Base-by-base conservation (phyloP, 2,888 invertebrate species). In the Antheraea yamamai region DNA sequence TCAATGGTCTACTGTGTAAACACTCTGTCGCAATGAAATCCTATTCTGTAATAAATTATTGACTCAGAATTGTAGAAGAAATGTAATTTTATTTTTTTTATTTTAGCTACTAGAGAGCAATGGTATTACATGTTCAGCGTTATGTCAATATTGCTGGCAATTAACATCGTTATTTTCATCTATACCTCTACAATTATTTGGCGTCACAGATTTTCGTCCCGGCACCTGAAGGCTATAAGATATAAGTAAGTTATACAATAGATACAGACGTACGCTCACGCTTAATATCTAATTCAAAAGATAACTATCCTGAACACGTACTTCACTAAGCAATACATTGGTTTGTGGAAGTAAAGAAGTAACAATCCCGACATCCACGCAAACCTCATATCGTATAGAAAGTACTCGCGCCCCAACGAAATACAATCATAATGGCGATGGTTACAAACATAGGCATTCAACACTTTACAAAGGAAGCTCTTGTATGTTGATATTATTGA, bases 61-160 rank as follows among this genome's bases (percentile, higher is more conserved):
- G 10, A 64, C 26, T 14, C 14, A 64, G 26, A 64, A 64, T 14
- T n/a, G 10, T 64, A 64, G 4, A 26, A 0, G n/a, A 58, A n/a
- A 58, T 8, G n/a, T 58, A n/a, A 23, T n/a, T 30, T 30, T 30
- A 12, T 51, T 26, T 52, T 52, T 74, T 72, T 61, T 71, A n/a
- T 94, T 94, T 76, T 88, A 96, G 96, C 90, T 76, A 82, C 82
- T 39, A 79, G 80, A 23, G 95, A 95, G 77, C 95, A 95, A 68
- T 96, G 96, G 96, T 93, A 93, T 30, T 97, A 96, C 83, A 96
- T 97, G 91, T 96, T 96, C 85, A 96, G 96, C n/a, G 96, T 97
- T 4, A 95, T 97, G 81, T 86, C 95, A 0, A 81, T 96, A 39
- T 86, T 97, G 8, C 87, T 97, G 47, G 75, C 88, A 0, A 82